Conservation (phyloP, 2,888 invertebrate genomes). For the Cephus nigrinus region DNA sequence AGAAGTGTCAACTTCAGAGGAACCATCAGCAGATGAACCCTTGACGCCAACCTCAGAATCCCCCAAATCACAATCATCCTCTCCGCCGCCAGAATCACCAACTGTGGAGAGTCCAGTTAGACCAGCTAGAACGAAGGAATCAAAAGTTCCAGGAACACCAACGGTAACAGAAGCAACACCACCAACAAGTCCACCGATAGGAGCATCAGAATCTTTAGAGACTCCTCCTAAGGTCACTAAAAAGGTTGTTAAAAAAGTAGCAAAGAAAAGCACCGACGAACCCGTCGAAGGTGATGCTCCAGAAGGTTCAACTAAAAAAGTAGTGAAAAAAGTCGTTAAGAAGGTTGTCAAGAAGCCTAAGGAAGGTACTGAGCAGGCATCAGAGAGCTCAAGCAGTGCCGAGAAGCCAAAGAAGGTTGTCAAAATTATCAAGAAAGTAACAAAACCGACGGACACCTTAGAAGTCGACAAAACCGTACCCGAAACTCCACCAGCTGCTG, state of each 20-base stretch:
- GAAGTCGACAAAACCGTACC: constrained; percentile 65
- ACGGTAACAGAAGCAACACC: constrained; percentile 52
- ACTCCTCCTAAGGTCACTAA: constrained; percentile 27
- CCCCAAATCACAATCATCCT: constrained; percentile 34
- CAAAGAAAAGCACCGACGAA: constrained; percentile 42
- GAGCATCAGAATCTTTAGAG: constrained; percentile 19
- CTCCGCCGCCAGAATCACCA: constrained; percentile 24
- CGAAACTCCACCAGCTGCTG: constrained; percentile 68
- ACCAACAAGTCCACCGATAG: constrained; percentile 49
- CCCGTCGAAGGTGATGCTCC: constrained; percentile 41
- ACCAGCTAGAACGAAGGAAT: constrained; percentile 50
- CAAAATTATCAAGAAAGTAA: constrained; percentile 68
- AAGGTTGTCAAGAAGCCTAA: constrained; percentile 61
- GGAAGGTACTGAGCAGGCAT: constrained; percentile 39
- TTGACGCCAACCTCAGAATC: constrained; percentile 28
- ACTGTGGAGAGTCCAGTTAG: constrained; percentile 30
- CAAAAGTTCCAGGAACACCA: constrained; percentile 48
- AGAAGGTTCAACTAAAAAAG: constrained; percentile 52
- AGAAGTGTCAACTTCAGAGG: constrained; percentile 29
- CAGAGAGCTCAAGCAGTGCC: constrained; percentile 32
- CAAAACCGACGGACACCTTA: constrained; percentile 52
- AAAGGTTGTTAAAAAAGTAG: constrained; percentile 34
- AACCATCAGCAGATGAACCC: constrained; percentile 16
- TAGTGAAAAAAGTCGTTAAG: constrained; percentile 70
- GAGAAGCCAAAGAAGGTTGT: constrained; percentile 65